Evolutionary conservation across 2,797 vertebrate species (phyloP), one percentile per base, ranked within the genome.

Genomic region (Podarcis lilfordi): DNA sequence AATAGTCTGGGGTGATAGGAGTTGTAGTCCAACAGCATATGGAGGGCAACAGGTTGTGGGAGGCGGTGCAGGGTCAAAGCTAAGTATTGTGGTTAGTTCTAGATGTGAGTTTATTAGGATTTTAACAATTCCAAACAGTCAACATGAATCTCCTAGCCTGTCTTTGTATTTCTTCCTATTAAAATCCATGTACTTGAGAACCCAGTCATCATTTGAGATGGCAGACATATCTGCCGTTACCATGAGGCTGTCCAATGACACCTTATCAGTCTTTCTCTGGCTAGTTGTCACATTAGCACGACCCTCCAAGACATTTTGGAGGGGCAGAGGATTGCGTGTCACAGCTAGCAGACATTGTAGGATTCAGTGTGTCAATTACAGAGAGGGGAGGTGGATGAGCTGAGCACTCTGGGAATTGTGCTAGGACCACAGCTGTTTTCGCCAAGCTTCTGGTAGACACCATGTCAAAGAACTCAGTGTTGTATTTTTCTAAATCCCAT

Each of bases 391-490:
- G 78, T 27, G 32, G 74, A 50, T 76, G 9, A 74, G 85, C 55
- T 74, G 68, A 59, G 3, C 3, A 21, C 75, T 69, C 50, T 69
- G 43, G 79, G 84, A 85, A 88, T 21, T 64, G 35, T n/a, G 21
- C 11, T 75, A 64, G n/a, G 10, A 66, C 79, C 25, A 40, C 25
- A 25, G 78, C 37, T 82, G 82, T 82, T 86, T 82, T 77, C 80
- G 40, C 50, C 37, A 79, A 40, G 45, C 75, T 81, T 82, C 66
- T 66, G 25, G 32, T 27, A 88, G 75, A 66, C 32, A 66, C 55
- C 25, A 13, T 89, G 88, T 89, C 88, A 89, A 79, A 85, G 61
- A 86, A 87, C n/a, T 76, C 69, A 76, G 61, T 66, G 59, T n/a
- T 81, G 61, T 84, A 87, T 88, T 61, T 86, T 81, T 79, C 71